phyloP scores from a whole-genome alignment of 1,140 invertebrate species.

The Cepaea nemoralis region DNA sequence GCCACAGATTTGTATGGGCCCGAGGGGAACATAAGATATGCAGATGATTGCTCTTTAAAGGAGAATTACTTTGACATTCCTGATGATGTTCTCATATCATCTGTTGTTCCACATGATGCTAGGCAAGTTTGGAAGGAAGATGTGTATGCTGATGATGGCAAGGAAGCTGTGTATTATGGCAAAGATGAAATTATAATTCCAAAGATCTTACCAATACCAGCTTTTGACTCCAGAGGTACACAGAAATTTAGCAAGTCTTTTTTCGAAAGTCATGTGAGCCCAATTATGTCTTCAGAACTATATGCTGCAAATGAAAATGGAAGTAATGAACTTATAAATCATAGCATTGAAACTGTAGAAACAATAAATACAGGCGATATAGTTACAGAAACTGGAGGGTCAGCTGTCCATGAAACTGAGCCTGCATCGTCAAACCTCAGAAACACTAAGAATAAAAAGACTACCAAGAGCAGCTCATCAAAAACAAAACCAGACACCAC shows the following conservation, averaged over 20 bases:
- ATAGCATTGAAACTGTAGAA: background rate
- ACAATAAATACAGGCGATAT: background rate
- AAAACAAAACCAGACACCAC: background rate
- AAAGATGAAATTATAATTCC: background rate
- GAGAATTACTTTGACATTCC: background rate
- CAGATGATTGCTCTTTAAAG: background rate
- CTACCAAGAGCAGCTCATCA: background rate
- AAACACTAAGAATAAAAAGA: background rate
- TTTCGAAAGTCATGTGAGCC: background rate
- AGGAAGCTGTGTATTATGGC: background rate
- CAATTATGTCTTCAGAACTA: background rate
- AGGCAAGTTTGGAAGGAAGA: background rate
- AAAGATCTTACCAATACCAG: conserved; percentile 12
- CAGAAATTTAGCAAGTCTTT: background rate
- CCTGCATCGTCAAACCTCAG: background rate
- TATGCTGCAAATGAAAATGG: background rate
- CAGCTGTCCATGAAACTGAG: background rate
- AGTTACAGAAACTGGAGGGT: background rate
- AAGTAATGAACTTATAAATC: background rate
- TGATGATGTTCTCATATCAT: background rate
- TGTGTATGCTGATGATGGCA: background rate
- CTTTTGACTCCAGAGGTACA: background rate
- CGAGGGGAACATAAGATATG: background rate
- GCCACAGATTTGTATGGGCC: background rate
- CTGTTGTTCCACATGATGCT: background rate